A percentile compares a stretch with the other conserved stretches of the same genome.
These are phyloP conservation scores for Thyatira batis DNA, from an alignment of 2,888 invertebrate species.

Conservation along the genomic window DNA sequence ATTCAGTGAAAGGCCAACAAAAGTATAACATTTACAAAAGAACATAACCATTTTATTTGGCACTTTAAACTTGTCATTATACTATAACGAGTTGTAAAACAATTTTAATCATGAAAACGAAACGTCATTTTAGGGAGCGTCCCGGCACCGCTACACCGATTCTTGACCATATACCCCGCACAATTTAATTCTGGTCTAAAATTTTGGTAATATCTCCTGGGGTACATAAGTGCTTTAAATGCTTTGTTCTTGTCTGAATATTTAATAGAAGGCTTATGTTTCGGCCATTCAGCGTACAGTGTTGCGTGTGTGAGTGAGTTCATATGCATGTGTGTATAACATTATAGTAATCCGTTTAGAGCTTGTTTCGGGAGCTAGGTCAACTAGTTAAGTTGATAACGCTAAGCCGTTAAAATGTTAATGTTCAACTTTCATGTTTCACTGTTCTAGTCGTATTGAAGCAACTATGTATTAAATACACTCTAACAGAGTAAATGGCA, in stretches of 20 bases:
- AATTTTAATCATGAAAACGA: background rate
- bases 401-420: too few relatives aligned
- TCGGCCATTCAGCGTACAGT: conserved; percentile 26
- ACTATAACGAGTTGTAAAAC: background rate
- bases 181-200: background rate
- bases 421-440: background rate
- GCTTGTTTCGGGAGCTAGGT: conserved; percentile 14
- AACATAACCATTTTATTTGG: too few relatives aligned
- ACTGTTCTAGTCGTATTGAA: background rate
- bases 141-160: background rate
- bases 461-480: background rate
- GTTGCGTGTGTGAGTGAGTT: conserved; percentile 24
- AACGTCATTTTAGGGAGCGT: background rate
- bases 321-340: conserved; percentile 19
- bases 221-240: background rate
- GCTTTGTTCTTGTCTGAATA: conserved; percentile 38
- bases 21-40: too few relatives aligned
- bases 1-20: background rate
- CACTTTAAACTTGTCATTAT: background rate
- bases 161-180: background rate
- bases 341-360: conserved; percentile 29
- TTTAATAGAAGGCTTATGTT: conserved; percentile 32
- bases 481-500: background rate
- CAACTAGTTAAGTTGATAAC: background rate
- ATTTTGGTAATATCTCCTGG: background rate